These are phyloP conservation scores for Heliconius ismenius DNA, from an alignment of 2,888 invertebrate species.

Conservation along the genomic window DNA sequence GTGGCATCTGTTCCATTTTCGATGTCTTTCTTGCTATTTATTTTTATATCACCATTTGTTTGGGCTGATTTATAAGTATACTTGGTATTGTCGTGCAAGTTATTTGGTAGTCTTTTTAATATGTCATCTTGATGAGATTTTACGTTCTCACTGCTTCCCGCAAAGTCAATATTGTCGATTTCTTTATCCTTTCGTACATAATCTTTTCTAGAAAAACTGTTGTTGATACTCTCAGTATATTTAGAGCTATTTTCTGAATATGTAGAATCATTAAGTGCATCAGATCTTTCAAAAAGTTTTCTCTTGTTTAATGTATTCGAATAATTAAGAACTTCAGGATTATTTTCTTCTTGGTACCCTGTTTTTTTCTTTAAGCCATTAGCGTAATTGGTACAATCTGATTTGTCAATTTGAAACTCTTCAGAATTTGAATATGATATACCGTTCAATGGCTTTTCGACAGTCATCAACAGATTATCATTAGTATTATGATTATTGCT, in stretches of 20 bases:
- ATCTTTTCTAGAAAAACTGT: constrained; percentile 37
- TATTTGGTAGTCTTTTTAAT: constrained; percentile 55
- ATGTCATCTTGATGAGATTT: constrained; percentile 53
- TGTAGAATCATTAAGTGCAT: constrained; percentile 50
- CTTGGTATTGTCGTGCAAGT: constrained; percentile 66
- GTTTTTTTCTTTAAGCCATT: constrained; percentile 60
- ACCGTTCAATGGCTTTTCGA: constrained; percentile 59
- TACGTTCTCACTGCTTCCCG: constrained; percentile 50
- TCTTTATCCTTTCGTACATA: constrained; percentile 38
- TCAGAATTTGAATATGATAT: constrained; percentile 58
- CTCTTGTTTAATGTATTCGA: constrained; percentile 70
- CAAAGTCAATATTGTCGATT: constrained; percentile 48
- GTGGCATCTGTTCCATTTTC: constrained; percentile 43
- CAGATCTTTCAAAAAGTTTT: constrained; percentile 69
- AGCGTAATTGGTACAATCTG: constrained; percentile 53
- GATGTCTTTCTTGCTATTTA: constrained; percentile 46
- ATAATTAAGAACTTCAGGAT: constrained; percentile 57
- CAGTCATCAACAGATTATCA: constrained; percentile 44
- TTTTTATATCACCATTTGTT: constrained; percentile 43
- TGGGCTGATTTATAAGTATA: constrained; percentile 61
- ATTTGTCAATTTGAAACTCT: constrained; percentile 62
- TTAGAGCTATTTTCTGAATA: constrained; percentile 36
- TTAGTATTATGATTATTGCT: constrained; percentile 46
- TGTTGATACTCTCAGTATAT: constrained; percentile 38
- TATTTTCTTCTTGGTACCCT: constrained; percentile 56